Percentiles rank a stretch among this genome's conserved stretches.
Evolutionary conservation across 2,797 vertebrate species (phyloP).

Genomic region (Chaunax sp.): DNA sequence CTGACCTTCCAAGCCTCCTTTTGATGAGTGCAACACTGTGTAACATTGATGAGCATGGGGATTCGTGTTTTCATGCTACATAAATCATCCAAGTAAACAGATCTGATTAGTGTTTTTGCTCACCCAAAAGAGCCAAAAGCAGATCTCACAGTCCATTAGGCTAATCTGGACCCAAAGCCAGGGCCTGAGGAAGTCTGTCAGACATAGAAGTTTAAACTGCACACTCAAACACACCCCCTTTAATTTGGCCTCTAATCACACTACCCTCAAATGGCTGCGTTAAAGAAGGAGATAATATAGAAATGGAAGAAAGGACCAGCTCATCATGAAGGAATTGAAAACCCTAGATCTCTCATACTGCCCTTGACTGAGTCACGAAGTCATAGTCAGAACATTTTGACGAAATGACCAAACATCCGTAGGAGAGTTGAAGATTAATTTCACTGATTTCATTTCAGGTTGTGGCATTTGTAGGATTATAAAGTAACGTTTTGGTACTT

Average conservation of each 20-base stretch:
- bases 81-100: slow-evolving; percentile 70
- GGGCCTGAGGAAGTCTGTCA: slow-evolving; percentile 50
- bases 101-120: slow-evolving; percentile 64
- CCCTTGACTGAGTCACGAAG: slow-evolving; percentile 59
- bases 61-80: slow-evolving; percentile 59
- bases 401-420: slow-evolving; percentile 48
- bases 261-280: slow-evolving; percentile 41
- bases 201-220: slow-evolving; percentile 45
- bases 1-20: slow-evolving; percentile 33
- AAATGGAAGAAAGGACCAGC: slow-evolving; percentile 42
- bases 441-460: slow-evolving; percentile 52
- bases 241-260: slow-evolving; percentile 59
- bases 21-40: slow-evolving; percentile 43
- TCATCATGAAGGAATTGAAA: slow-evolving; percentile 49
- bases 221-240: slow-evolving; percentile 53
- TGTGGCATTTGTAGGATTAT: slow-evolving; percentile 58
- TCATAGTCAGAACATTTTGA: slow-evolving; percentile 21
- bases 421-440: slow-evolving; percentile 57
- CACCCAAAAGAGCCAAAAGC: slow-evolving; percentile 53
- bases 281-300: slow-evolving; percentile 54
- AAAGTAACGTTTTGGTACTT: slow-evolving; percentile 34
- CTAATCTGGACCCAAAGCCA: slow-evolving; percentile 58
- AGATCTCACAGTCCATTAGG: slow-evolving; percentile 71
- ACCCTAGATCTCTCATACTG: slow-evolving; percentile 40
- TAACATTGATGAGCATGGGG: slow-evolving; percentile 65